Evolutionary conservation across 2,888 invertebrate genomes (phyloP).

Genomic region (Noctua janthe): DNA sequence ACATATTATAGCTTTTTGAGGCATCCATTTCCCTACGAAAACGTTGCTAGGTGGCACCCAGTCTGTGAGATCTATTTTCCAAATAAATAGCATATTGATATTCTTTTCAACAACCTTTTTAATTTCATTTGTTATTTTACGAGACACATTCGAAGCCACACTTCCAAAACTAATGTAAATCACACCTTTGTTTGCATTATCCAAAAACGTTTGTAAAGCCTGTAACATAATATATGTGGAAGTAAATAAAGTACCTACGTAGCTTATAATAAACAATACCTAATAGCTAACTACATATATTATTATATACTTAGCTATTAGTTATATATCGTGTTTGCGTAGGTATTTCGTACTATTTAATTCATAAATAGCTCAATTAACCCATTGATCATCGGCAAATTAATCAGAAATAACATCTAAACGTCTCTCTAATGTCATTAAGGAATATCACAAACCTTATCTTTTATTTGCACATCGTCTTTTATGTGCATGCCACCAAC

Average conservation of each 20-base stretch:
- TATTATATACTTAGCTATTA: not conserved
- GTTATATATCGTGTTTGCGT: not conserved
- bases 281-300: too few relatives aligned
- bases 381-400: not conserved
- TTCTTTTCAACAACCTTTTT: slow-evolving; percentile 76
- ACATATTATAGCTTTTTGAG: slow-evolving; percentile 93
- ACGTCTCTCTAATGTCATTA: not conserved
- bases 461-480: slow-evolving; percentile 29
- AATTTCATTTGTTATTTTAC: slow-evolving; percentile 89
- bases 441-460: slow-evolving; percentile 46
- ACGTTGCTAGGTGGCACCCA: slow-evolving; percentile 91
- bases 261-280: not conserved
- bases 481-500: slow-evolving; percentile 83
- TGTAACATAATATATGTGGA: slow-evolving; percentile 37
- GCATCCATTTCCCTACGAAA: slow-evolving; percentile 92
- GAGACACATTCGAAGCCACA: slow-evolving; percentile 91
- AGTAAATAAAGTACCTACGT: not conserved
- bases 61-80: slow-evolving; percentile 93
- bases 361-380: not conserved
- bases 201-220: slow-evolving; percentile 84
- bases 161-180: slow-evolving; percentile 94
- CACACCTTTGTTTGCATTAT: slow-evolving; percentile 91
- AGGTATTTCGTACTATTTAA: not conserved
- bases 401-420: not conserved
- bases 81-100: slow-evolving; percentile 91